Evolutionary conservation across 2,113 vertebrate genomes (phyloP), one percentile per base, ranked within the genome.

Genomic region (Gallinago jamesoni): DNA sequence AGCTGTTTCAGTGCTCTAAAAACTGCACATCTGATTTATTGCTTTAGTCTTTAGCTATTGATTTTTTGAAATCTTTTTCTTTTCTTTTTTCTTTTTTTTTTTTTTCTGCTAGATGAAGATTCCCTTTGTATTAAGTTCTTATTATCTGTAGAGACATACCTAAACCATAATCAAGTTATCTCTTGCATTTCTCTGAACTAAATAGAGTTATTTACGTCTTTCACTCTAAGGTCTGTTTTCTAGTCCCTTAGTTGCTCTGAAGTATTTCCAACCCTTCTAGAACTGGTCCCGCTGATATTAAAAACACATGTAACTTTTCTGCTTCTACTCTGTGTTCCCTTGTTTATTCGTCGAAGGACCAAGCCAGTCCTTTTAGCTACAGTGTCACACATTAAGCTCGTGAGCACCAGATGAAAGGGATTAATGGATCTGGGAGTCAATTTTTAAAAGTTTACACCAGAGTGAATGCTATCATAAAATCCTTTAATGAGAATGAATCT

Each of bases 401-500:
- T 35, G 47, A 86, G 47, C 47, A 88, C 72, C 23, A 68, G 33
- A 78, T 77, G 72, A 95, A 84, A 57, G 57, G 79, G 85, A 92
- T 94, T 93, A 92, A 88, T 93, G 73, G 76, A 90, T 92, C 30
- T 73, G 72, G 73, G 33, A 95, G 83, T 95, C 88, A 93, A 84
- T 93, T 96, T 95, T 92, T 68, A 48, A 80, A 94, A 93, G 90
- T 96, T 96, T 96, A 93, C 73, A 93, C 57, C 90, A 87, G 56
- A 75, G 35, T 52, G 68, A 93, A 94, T 89, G 69, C 82, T 94
- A 89, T 93, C 90, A 87, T 82, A 93, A 94, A 91, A 90, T 50
- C 48, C 73, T 96, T 92, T 94, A 94, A 92, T 93, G 83, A 96
- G 86, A 92, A 94, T 81, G 83, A 87, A 94, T 95, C 83, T 94